Conservation (phyloP, 2,797 vertebrate species). For the Tympanoctomys barrerae region DNA sequence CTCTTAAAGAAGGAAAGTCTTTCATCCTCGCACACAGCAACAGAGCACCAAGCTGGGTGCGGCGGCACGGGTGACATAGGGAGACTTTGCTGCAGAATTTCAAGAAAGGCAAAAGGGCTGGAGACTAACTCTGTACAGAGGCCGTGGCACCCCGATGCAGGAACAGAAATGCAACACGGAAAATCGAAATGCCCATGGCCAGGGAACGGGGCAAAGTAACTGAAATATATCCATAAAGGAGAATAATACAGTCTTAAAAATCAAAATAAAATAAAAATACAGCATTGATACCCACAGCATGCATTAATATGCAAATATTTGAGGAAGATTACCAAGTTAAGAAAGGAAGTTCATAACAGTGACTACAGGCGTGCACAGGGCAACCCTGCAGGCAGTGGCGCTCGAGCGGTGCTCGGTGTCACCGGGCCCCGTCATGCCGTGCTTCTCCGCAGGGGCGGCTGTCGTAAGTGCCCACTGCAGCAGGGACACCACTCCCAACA, state of each 20-base stretch:
- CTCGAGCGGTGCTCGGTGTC: neutral
- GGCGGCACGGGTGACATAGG: neutral
- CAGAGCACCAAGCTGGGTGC: neutral
- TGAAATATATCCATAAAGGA: neutral
- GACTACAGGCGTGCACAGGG: neutral
- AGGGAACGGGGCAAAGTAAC: neutral
- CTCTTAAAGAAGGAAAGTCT: neutral
- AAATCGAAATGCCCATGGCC: neutral
- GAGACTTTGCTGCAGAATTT: neutral
- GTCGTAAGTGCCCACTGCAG: neutral
- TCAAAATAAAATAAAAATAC: neutral
- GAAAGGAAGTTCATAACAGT: slow-evolving; percentile 12
- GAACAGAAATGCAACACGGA: neutral
- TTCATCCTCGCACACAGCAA: neutral
- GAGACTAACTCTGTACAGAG: neutral
- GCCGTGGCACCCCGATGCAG: neutral
- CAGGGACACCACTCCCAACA: neutral
- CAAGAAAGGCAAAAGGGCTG: neutral
- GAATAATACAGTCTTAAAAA: slow-evolving; percentile 31
- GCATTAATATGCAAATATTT: neutral
- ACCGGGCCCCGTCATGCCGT: neutral
- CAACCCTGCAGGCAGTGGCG: neutral
- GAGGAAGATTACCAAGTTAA: neutral
- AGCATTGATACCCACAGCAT: neutral
- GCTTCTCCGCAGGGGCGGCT: neutral